Evolutionary conservation across 1,140 invertebrate genomes (phyloP).

Genomic region (Drosophila ogumai): DNA sequence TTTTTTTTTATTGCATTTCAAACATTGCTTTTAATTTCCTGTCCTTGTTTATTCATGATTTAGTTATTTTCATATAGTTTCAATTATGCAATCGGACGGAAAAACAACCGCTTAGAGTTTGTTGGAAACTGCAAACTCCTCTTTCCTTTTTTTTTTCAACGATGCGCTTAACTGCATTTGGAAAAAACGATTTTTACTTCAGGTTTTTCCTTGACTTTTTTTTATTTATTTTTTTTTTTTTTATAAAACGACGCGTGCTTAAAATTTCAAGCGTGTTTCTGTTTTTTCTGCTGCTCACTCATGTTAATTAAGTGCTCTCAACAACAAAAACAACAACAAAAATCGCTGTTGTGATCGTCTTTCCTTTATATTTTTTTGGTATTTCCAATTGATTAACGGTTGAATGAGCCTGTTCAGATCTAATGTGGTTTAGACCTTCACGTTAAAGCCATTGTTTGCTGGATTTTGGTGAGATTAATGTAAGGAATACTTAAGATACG

Average conservation of each 20-base stretch:
- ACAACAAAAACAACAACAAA: constrained; percentile 1
- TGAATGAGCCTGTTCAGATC: constrained; percentile 10
- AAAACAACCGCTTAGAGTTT: constrained; percentile 4
- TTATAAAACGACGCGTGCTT: constrained; percentile 31
- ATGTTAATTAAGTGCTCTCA: constrained; percentile 34
- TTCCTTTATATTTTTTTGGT: constrained; percentile 12
- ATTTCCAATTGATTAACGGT: constrained; percentile 37
- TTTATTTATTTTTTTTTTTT: background rate
- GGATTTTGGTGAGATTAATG: background rate
- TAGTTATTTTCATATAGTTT: constrained; percentile 1
- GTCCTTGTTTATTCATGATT: constrained; percentile 4
- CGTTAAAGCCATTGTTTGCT: background rate
- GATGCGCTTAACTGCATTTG: constrained; percentile 38
- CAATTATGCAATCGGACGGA: constrained; percentile 38
- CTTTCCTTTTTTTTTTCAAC: constrained; percentile 8
- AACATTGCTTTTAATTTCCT: constrained; percentile 5
- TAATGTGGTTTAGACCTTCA: background rate
- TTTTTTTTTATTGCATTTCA: background rate
- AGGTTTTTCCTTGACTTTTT: constrained; percentile 11
- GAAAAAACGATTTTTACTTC: constrained; percentile 34
- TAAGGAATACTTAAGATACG: too few species aligned
- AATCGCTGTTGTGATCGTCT: background rate
- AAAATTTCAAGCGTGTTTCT: constrained; percentile 20
- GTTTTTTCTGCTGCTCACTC: constrained; percentile 19
- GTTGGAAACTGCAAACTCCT: constrained; percentile 16